Base-by-base conservation (phyloP, 2,888 invertebrate species). In the Sphinx pinastri region DNA sequence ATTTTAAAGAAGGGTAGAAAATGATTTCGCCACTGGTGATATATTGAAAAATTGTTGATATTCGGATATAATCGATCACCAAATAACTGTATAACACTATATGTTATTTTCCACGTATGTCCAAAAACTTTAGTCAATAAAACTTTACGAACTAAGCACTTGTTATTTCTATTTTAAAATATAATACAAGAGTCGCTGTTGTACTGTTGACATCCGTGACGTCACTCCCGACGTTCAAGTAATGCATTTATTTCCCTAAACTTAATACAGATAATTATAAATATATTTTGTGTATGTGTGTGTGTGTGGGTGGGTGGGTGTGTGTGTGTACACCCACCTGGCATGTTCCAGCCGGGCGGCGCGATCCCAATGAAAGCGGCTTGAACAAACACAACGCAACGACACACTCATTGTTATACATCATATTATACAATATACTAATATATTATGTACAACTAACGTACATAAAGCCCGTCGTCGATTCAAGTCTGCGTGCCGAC, bases 261-360 rank as follows among this genome's bases (percentile, higher is more conserved):
- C n/a, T n/a, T n/a, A n/a, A n/a, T n/a, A n/a, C n/a, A n/a, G n/a
- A n/a, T n/a, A n/a, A n/a, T n/a, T n/a, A n/a, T n/a, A n/a, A n/a
- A n/a, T n/a, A n/a, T n/a, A n/a, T n/a, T n/a, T 2, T 13, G 51
- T 14, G 51, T 51, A 4, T 51, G 51, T 51, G 51, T 57, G 57
- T 57, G 57, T 12, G 57, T 25, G 57, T 57, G 57, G 25, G 25
- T 25, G 57, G 25, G 19, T 57, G 19, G 25, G 19, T 57, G 58
- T 31, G 58, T 58, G 58, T 58, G 16, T 58, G 13, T 31, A 49
- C 13, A 76, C 77, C 74, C 67, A 89, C 89, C 89, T 85, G 81
- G 84, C 70, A 84, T 75, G 69, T 77, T 82, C 90, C 90, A 90
- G 72, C 88, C 89, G n/a, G 88, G 85, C 73, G 88, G 83, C 52